Evolutionary conservation across 2,797 vertebrate species (phyloP).

Genomic region (Clarias platycephalus): DNA sequence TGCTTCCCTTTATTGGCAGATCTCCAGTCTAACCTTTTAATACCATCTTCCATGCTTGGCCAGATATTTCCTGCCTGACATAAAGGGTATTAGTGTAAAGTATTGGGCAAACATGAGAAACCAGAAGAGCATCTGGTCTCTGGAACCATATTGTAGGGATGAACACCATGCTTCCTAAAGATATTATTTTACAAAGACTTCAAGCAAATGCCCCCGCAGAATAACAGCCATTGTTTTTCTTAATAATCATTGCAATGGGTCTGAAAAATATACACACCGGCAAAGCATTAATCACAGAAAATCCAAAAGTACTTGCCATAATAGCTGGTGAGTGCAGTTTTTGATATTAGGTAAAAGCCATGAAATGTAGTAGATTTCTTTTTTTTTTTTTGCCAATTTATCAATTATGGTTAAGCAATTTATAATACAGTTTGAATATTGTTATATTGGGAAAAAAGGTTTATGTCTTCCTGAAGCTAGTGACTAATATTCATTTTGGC

Average conservation of each 20-base stretch:
- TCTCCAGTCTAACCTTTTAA: conserved; percentile 18
- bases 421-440: neutral
- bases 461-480: neutral
- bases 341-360: neutral
- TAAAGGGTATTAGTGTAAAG: neutral
- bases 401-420: neutral
- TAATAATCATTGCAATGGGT: neutral
- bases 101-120: neutral
- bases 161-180: neutral
- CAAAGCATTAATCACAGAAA: conserved; percentile 4
- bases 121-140: neutral
- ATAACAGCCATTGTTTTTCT: neutral
- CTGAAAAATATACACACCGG: neutral
- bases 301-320: neutral
- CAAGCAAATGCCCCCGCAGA: neutral
- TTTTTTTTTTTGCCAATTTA: neutral
- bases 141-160: neutral
- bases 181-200: neutral
- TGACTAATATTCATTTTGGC: neutral
- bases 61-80: conserved; percentile 46
- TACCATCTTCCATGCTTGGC: conserved; percentile 27
- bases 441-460: neutral
- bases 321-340: neutral
- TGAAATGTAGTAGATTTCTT: neutral
- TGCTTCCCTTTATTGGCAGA: conserved; percentile 9